Base-by-base conservation (phyloP, 2,888 invertebrate genomes). In the Sympetrum striolatum region DNA sequence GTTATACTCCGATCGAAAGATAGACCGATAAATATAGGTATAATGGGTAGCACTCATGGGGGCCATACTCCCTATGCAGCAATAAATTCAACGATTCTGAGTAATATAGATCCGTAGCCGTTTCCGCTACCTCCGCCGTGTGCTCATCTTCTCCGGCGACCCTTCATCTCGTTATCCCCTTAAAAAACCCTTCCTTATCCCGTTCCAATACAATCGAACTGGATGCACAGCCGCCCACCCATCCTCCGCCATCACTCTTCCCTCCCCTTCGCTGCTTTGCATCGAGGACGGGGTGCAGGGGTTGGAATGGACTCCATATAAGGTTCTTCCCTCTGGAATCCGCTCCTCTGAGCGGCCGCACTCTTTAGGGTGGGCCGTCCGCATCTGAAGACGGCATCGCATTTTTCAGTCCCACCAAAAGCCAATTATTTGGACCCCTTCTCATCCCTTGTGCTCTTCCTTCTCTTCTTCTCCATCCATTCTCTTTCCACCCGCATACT, bases 351-450 rank as follows among this genome's bases (percentile, higher is more conserved):
- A 44, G 44, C 25, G 58, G n/a, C 22, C n/a, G 14, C 58, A 18
- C 58, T 73, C 73, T 73, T 73, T 73, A 31, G 73, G n/a, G 37
- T 35, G n/a, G 60, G 60, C 86, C 86, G n/a, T 60, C 86, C 86
- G 39, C 86, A 18, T 86, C 58, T 18, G 39, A n/a, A 86, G 60
- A n/a, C 86, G 60, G 86, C 64, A 48, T 37, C 37, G 64, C 86
- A 86, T 86, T 86, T 58, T 86, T 64, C 58, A 86, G 86, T 37
- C 82, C 31, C 35, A 53, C 86, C 86, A 12, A 64, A 31, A 64
- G 86, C 86, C 86, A 86, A 86, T 86, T 86, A 86, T 86, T 60
- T 86, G 86, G 48, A 31, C 86, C 60, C 35, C 35, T 25, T 37
- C 53, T 35, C 82, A 58, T 82, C 58, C 35, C 44, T 82, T 53